Conservation (phyloP, 2,888 invertebrate genomes). For the Hydropsyche betteni region DNA sequence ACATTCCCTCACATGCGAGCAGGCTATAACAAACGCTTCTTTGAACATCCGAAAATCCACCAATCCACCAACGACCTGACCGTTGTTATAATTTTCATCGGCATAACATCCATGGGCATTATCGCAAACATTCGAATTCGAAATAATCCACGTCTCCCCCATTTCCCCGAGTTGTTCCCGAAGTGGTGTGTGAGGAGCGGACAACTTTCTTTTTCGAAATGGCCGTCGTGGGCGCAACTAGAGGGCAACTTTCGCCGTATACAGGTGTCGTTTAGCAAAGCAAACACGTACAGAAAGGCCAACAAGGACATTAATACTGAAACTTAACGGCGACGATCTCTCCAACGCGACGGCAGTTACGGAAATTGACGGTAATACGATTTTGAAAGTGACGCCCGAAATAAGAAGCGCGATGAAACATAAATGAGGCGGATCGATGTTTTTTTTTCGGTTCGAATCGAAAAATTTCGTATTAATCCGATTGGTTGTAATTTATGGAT, state of each 20-base stretch:
- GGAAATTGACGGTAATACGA: slow-evolving; percentile 32
- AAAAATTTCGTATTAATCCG: no score
- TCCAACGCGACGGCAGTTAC: neutral
- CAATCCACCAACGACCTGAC: no score
- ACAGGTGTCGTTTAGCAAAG: slow-evolving; percentile 18
- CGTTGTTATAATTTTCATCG: no score
- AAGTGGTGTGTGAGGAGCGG: slow-evolving; percentile 1
- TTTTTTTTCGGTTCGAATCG: no score
- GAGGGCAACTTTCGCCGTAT: slow-evolving; percentile 22
- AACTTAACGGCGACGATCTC: slow-evolving; percentile 30
- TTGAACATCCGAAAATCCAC: no score
- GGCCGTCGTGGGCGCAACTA: slow-evolving; percentile 6
- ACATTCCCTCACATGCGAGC: no score
- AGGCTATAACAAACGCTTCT: no score
- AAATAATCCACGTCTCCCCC: slow-evolving; percentile 18
- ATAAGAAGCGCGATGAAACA: slow-evolving; percentile 21
- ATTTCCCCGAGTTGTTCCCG: neutral
- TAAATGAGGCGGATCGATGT: neutral
- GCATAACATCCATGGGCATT: no score
- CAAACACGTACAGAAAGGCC: slow-evolving; percentile 27
- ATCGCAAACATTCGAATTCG: no score
- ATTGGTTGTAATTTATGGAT: no score
- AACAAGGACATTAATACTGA: slow-evolving; percentile 29
- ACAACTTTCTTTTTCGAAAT: slow-evolving; percentile 15
- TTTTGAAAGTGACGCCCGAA: slow-evolving; percentile 16